These are phyloP conservation scores for Tinamus guttatus DNA, from an alignment of 2,113 vertebrate genomes.

Conservation along the genomic window DNA sequence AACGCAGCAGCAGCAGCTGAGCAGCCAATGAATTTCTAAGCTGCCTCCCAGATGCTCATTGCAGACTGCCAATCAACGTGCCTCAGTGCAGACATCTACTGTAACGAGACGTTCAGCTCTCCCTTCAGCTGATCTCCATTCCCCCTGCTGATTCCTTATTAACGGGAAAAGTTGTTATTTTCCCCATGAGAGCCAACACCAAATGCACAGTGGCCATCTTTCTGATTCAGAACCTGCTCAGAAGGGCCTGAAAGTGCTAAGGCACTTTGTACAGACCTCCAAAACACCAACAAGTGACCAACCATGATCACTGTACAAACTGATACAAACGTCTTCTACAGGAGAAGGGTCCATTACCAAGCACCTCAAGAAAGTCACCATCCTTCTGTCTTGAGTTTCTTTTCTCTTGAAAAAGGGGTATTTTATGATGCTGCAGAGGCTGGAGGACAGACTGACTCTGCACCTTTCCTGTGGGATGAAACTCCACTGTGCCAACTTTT, in stretches of 20 bases:
- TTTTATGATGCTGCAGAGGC: neutral
- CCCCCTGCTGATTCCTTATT: neutral
- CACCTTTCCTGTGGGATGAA: slow-evolving; percentile 20
- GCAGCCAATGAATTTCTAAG: slow-evolving; percentile 3
- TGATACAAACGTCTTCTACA: neutral
- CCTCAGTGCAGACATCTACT: neutral
- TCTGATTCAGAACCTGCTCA: neutral
- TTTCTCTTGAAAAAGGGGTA: neutral
- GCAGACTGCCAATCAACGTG: neutral
- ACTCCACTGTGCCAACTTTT: slow-evolving; percentile 8
- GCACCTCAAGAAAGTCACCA: slow-evolving; percentile 5
- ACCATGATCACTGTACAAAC: neutral
- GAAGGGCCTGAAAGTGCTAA: neutral
- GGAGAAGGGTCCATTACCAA: neutral
- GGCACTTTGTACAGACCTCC: neutral
- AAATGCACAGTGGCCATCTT: neutral
- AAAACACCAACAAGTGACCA: neutral
- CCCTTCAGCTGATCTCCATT: neutral
- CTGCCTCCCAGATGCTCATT: neutral
- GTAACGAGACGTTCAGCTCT: neutral
- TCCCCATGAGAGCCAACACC: neutral
- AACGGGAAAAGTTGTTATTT: neutral
- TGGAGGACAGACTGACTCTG: neutral
- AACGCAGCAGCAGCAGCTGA: neutral
- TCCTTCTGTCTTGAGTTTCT: neutral